Conservation (phyloP, 1,140 invertebrate genomes). For the Pseudomyrmex flavicornis region DNA sequence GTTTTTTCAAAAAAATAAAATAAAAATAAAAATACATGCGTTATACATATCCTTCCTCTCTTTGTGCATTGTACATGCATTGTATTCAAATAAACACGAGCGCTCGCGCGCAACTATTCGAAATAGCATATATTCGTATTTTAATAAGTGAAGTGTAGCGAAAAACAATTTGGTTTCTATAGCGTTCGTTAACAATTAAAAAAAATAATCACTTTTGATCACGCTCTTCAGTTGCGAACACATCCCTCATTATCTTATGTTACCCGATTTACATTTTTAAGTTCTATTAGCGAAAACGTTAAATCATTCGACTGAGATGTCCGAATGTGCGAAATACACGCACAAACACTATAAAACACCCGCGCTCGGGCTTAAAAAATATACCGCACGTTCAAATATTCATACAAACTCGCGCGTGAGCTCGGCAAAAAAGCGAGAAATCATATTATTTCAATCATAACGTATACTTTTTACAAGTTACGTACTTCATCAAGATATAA, state of each 20-base stretch:
- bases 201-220: not conserved
- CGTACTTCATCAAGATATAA: conserved; percentile 23
- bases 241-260: conserved; percentile 1
- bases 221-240: not conserved
- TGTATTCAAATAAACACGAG: conserved; percentile 1
- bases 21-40: not conserved
- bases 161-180: not conserved
- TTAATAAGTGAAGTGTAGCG: not conserved
- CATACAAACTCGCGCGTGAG: not conserved
- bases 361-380: not conserved
- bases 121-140: not conserved
- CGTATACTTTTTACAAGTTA: conserved; percentile 3
- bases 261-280: conserved; percentile 3
- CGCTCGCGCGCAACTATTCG: not conserved
- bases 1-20: not conserved
- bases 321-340: not conserved
- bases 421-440: not conserved
- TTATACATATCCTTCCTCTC: not conserved
- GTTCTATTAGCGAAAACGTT: conserved; percentile 1
- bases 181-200: not conserved
- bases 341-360: not conserved
- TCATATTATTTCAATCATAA: conserved; percentile 23
- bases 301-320: not conserved
- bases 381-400: not conserved
- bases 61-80: not conserved